A percentile compares a stretch with the other conserved stretches of the same genome.
Conservation (phyloP, 2,113 vertebrate genomes). For the Willisornis vidua region DNA sequence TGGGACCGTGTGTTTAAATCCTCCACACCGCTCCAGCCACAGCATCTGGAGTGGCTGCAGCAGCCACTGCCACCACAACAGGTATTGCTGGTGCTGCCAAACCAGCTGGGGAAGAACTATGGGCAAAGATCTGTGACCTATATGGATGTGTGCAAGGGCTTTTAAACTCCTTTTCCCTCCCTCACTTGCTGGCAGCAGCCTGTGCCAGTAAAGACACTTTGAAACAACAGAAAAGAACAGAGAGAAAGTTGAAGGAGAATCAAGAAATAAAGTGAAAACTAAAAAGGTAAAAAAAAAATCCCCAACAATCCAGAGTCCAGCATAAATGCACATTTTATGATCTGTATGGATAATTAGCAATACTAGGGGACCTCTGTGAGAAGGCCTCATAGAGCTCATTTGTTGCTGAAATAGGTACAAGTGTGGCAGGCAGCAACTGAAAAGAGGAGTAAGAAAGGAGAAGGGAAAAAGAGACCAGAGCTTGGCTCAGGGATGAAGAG, state of each 20-base stretch:
- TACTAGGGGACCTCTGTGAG: not conserved
- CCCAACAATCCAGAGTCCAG: not conserved
- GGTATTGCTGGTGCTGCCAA: not conserved
- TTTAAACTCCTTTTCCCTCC: not conserved
- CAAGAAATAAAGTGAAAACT: not conserved
- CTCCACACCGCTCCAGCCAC: not conserved
- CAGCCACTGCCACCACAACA: not conserved
- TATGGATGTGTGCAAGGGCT: not conserved
- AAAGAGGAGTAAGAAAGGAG: not conserved
- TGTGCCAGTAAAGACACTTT: not conserved
- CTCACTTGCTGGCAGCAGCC: not conserved
- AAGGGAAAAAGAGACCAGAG: not conserved
- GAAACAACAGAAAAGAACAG: not conserved
- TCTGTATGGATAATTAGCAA: not conserved
- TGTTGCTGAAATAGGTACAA: not conserved
- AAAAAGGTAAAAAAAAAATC: not conserved
- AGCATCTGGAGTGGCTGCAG: not conserved
- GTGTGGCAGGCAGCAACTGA: not conserved
- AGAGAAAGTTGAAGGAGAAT: not conserved
- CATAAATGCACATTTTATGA: not conserved
- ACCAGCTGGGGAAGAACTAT: not conserved
- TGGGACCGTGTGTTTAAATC: not conserved
- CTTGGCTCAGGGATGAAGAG: not conserved
- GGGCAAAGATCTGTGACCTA: constrained; percentile 5
- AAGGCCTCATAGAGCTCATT: not conserved